A percentile compares a stretch with the other conserved stretches of the same genome.
These are phyloP conservation scores for Tenthredo mesomela DNA, from an alignment of 2,888 invertebrate genomes.

Conservation along the genomic window DNA sequence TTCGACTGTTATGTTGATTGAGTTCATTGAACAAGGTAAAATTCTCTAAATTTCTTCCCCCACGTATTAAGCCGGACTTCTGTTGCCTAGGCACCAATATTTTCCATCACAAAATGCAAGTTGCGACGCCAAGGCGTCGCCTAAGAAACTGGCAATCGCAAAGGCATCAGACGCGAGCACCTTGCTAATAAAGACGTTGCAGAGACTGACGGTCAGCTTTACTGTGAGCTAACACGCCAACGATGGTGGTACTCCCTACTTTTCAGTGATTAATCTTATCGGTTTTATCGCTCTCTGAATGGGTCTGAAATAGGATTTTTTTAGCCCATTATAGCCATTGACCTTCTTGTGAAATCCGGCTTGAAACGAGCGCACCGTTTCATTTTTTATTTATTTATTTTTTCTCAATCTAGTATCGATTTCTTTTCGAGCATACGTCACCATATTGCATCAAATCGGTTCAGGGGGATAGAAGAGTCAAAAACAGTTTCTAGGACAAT, in stretches of 20 bases:
- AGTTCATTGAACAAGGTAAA: background rate
- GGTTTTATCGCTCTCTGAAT: background rate
- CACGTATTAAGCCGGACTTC: background rate
- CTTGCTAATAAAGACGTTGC: conserved; percentile 39
- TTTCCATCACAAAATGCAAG: background rate
- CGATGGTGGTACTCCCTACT: background rate
- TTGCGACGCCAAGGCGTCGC: background rate
- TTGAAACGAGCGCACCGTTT: background rate
- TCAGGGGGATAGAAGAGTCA: background rate
- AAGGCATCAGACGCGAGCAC: background rate
- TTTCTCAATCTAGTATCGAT: background rate
- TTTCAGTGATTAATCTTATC: conserved; percentile 35
- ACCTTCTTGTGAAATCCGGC: background rate
- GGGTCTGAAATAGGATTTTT: conserved; percentile 27
- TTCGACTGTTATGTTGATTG: background rate
- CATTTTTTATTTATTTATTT: background rate
- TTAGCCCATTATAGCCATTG: background rate
- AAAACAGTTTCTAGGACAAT: background rate
- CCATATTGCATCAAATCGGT: background rate
- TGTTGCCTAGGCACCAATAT: background rate
- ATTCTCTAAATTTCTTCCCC: background rate
- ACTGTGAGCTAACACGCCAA: conserved; percentile 34
- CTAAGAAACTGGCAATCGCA: conserved; percentile 15
- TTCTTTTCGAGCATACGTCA: background rate
- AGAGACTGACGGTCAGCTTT: conserved; percentile 12